Evolutionary conservation across 2,113 vertebrate species (phyloP).

Genomic region (Chinchilla lanigera): DNA sequence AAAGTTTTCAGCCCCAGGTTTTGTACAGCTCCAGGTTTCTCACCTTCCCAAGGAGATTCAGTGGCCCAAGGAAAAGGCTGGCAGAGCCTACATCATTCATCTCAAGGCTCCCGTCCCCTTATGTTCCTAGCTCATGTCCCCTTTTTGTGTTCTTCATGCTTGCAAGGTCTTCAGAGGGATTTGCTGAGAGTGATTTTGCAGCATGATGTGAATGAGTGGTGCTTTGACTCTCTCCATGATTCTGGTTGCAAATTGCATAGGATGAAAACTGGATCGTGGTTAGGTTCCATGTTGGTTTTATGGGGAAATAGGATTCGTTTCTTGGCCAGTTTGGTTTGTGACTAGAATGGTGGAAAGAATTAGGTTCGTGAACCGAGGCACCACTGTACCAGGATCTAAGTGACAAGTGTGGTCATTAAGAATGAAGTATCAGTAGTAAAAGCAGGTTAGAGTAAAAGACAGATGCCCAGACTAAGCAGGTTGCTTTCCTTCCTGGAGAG

Average conservation of each 20-base stretch:
- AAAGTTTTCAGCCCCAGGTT: not conserved
- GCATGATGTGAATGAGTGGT: not conserved
- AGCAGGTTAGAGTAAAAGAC: slow-evolving; percentile 72
- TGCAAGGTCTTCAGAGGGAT: not conserved
- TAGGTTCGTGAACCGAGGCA: not conserved
- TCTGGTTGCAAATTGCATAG: not conserved
- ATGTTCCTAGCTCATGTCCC: not conserved
- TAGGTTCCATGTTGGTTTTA: not conserved
- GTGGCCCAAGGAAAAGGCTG: not conserved
- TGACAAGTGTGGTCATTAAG: slow-evolving; percentile 78
- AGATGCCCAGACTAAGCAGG: slow-evolving; percentile 69
- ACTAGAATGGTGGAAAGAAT: not conserved
- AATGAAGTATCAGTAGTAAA: slow-evolving; percentile 66
- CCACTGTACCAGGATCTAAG: not conserved
- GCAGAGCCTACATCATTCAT: not conserved
- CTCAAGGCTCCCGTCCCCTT: not conserved
- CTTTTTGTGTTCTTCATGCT: not conserved
- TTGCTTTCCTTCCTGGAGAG: slow-evolving; percentile 52
- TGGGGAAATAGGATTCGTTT: not conserved
- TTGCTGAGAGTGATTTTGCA: slow-evolving; percentile 33
- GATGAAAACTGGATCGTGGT: not conserved
- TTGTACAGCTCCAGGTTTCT: not conserved
- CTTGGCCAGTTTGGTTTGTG: not conserved
- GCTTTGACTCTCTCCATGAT: not conserved
- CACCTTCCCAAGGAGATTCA: not conserved